phyloP scores from a whole-genome alignment of 2,888 invertebrate genomes.

The Dexiosoma caninum region DNA sequence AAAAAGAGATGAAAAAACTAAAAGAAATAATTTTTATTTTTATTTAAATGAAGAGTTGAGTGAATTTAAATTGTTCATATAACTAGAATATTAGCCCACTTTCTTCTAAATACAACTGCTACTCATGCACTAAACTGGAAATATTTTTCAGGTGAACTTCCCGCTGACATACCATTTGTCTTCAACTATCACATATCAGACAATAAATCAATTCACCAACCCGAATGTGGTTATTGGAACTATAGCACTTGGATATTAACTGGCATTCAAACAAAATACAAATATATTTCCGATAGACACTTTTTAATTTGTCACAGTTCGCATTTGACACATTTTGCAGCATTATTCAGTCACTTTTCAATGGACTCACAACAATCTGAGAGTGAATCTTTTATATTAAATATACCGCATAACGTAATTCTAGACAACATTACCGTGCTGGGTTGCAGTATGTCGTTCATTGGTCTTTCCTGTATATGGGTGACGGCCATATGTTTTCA shows the following conservation, averaged over 20 bases:
- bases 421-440: conserved; percentile 80
- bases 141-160: conserved; percentile 35
- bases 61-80: too few species aligned
- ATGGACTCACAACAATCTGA: background rate
- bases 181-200: background rate
- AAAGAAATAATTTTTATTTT: too few species aligned
- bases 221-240: conserved; percentile 44
- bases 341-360: conserved; percentile 1
- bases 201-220: background rate
- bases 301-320: conserved; percentile 34
- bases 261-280: background rate
- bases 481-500: conserved; percentile 80
- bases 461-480: conserved; percentile 80
- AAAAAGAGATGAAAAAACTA: too few species aligned
- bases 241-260: conserved; percentile 8
- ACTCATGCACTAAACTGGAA: too few species aligned
- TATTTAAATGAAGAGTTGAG: too few species aligned
- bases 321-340: conserved; percentile 44
- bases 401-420: conserved; percentile 75
- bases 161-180: conserved; percentile 41
- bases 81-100: too few species aligned
- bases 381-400: conserved; percentile 33
- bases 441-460: conserved; percentile 81
- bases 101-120: too few species aligned
- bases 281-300: background rate